phyloP scores from a whole-genome alignment of 92 coral and sea anemone genomes.

The Anthopleura xanthogrammica region DNA sequence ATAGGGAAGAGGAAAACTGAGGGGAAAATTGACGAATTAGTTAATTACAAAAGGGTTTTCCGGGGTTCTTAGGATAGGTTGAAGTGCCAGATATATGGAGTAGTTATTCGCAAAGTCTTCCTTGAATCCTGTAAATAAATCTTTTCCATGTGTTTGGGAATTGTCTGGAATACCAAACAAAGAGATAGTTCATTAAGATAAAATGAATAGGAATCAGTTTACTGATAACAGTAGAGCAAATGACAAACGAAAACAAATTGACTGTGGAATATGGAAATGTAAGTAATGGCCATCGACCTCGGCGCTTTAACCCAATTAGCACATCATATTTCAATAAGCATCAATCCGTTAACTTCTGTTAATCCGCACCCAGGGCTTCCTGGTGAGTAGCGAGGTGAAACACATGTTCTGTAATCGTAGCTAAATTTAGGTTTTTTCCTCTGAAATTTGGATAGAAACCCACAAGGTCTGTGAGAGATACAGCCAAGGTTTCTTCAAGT shows the following conservation, averaged over 20 bases:
- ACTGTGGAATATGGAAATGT: neutral
- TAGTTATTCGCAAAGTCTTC: neutral
- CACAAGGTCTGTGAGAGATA: neutral
- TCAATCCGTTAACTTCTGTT: constrained; percentile 25
- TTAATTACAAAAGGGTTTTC: constrained; percentile 1
- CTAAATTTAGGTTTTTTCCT: neutral
- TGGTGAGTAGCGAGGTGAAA: constrained; percentile 14
- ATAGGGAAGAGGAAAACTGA: neutral
- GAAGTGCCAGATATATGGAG: neutral
- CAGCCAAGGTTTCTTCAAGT: neutral
- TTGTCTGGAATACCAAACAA: neutral
- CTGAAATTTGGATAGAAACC: neutral
- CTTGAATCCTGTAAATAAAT: neutral
- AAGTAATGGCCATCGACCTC: neutral
- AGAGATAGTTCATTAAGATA: neutral
- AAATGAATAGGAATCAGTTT: neutral
- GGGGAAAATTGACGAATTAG: neutral
- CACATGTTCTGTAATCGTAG: neutral
- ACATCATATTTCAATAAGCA: constrained; percentile 27
- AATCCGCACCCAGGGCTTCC: constrained; percentile 24
- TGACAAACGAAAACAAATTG: neutral
- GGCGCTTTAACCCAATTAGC: constrained; percentile 28
- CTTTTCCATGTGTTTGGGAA: too few relatives aligned
- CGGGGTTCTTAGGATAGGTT: neutral
- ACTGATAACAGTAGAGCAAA: neutral